A percentile compares a stretch with the other conserved stretches of the same genome.
These are phyloP conservation scores for Mantis religiosa DNA, from an alignment of 2,888 invertebrate genomes.

Conservation along the genomic window DNA sequence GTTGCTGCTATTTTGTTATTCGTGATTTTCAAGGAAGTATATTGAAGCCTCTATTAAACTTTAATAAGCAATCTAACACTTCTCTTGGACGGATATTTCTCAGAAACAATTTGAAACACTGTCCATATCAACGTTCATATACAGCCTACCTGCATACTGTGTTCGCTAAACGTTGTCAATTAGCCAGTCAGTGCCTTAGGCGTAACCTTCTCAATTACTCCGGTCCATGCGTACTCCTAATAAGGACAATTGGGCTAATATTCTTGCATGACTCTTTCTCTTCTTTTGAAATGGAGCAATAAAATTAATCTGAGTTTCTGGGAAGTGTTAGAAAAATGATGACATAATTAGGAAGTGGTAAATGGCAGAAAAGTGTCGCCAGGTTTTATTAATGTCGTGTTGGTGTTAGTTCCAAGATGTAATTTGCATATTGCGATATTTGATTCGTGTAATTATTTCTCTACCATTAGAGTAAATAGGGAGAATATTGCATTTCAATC, in stretches of 20 bases:
- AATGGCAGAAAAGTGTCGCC: background rate
- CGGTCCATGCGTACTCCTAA: background rate
- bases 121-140: no score
- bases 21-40: no score
- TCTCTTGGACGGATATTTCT: no score
- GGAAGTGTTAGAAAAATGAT: background rate
- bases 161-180: background rate
- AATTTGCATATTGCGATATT: no score
- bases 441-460: no score
- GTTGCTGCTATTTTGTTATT: no score
- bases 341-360: background rate
- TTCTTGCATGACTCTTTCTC: background rate
- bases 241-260: background rate
- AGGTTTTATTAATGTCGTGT: background rate
- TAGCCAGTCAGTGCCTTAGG: background rate
- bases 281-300: background rate
- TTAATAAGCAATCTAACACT: no score
- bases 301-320: background rate
- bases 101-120: no score
- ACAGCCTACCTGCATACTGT: background rate
- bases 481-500: no score
- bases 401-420: background rate
- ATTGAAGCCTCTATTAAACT: no score
- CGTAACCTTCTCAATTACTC: background rate
- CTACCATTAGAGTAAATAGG: no score